Evolutionary conservation across 2,888 invertebrate species (phyloP), one percentile per base, ranked within the genome.

Genomic region (Plagodis dolabraria): DNA sequence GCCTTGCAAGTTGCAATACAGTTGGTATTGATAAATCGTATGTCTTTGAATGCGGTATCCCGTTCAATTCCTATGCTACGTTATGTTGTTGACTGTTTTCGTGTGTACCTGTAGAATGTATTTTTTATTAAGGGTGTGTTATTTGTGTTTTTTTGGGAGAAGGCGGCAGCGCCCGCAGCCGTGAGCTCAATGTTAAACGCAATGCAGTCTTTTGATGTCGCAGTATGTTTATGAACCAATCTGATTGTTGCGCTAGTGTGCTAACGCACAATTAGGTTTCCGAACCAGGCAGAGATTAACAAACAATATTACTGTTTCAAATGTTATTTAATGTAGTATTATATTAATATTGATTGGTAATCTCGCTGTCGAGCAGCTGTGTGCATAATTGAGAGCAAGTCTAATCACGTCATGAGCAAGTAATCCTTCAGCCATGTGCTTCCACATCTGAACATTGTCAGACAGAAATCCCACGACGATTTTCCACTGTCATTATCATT

Each of bases 101-200:
- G 40, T 62, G 58, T 68, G 52, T 60, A 53, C 57, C 57, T 64
- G 56, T 65, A 57, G 53, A 61, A 57, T 65, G 67, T 65, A 57
- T 63, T 63, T 64, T 76, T 75, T 77, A 81, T 80, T 84, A 84
- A 87, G 85, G 85, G 82, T 84, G 81, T 86, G 79, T 85, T 88
- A 86, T 90, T 89, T 89, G 86, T 88, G 83, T 87, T 84, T 88
- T 87, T 89, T 87, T 86, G 86, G 86, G 87, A 85, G 94, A 94
- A 94, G 94, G 94, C 95, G 90, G 94, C 95, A 92, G 94, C 95
- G 92, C 95, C 95, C 89, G 94, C 94, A 89, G 95, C 95, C 91
- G 94, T 96, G 94, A 95, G 95, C 93, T 94, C 95, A 92, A 95
- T 95, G 94, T 94, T 96, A 94, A 95, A 95, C 93, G 94, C 95